phyloP scores from a whole-genome alignment of 2,113 vertebrate species.

The Girardinichthys multiradiatus region DNA sequence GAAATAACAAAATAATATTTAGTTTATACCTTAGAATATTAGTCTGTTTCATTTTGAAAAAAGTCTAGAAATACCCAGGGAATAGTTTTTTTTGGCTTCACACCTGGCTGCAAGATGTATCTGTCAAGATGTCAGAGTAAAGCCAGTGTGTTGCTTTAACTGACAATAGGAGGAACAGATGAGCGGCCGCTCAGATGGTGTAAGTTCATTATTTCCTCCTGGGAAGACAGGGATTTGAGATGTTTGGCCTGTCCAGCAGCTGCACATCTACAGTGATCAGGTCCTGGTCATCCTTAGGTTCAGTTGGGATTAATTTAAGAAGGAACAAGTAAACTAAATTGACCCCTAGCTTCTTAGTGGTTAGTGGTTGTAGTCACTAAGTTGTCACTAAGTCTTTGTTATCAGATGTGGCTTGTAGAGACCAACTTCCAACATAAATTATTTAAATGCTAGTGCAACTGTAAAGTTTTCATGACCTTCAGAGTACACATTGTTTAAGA shows the following conservation, averaged over 20 bases:
- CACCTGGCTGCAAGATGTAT: background rate
- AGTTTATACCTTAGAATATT: background rate
- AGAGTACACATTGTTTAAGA: background rate
- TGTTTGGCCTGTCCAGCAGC: background rate
- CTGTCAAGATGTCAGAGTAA: background rate
- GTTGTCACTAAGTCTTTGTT: background rate
- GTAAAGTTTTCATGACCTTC: background rate
- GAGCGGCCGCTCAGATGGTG: background rate
- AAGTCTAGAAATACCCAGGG: background rate
- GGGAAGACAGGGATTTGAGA: background rate
- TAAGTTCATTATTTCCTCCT: background rate
- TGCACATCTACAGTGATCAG: background rate
- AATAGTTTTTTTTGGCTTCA: background rate
- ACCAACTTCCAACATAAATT: background rate
- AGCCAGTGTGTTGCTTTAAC: background rate
- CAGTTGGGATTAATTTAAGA: background rate
- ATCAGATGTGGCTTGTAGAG: no score
- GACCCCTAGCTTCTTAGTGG: background rate
- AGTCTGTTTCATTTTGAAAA: background rate
- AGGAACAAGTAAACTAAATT: background rate
- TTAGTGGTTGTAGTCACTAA: background rate
- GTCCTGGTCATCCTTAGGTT: background rate
- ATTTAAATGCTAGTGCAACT: background rate
- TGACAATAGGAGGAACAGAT: background rate
- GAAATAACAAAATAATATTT: no score